Base-by-base conservation (phyloP, 2,113 vertebrate genomes). In the Oryzias curvinotus region DNA sequence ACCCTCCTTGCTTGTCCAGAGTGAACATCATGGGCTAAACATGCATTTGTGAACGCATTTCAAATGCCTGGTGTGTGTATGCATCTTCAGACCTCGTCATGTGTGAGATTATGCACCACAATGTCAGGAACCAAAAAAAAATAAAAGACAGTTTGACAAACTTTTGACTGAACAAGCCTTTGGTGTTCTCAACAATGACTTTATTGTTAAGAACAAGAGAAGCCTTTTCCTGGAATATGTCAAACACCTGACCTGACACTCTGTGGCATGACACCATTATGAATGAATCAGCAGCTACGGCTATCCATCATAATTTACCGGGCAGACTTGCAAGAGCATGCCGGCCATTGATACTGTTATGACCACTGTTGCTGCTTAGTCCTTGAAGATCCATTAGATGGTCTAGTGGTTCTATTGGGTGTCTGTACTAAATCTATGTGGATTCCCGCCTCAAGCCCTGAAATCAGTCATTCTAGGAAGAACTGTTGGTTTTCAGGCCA, bases 201-300 rank as follows among this genome's bases (percentile, higher is more conserved):
- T 59, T 42, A 82, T 85, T 85, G 81, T 87, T 75, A 47, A 56
- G 67, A 52, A 54, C 46, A 69, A 66, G 47, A 80, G 56, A 71
- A 62, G 67, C 36, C 5, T 75, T 81, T 77, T 83, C 73, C 81
- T 68, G 48, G 71, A 62, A 68, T 42, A 26, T 77, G 72, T 82
- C 65, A 84, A 67, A 73, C 81, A 13, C 75, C 75, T 66, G 60
- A 77, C 58, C 76, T 80, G 70, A 83, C 65, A 80, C 55, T 74
- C 78, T 68, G 52, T 61, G 51, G 25, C 43, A 52, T 68, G 73
- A 51, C 51, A 41, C 19, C 47, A 21, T 30, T 48, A 52, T 36
- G 18, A 65, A 48, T 46, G 52, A 74, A 62, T 75, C 62, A 58
- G 41, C 28, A 44, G 55, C 46, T 43, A 57, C 36, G 6, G 14